Evolutionary conservation across 2,888 invertebrate genomes (phyloP).

Genomic region (Eupsilia transversa): DNA sequence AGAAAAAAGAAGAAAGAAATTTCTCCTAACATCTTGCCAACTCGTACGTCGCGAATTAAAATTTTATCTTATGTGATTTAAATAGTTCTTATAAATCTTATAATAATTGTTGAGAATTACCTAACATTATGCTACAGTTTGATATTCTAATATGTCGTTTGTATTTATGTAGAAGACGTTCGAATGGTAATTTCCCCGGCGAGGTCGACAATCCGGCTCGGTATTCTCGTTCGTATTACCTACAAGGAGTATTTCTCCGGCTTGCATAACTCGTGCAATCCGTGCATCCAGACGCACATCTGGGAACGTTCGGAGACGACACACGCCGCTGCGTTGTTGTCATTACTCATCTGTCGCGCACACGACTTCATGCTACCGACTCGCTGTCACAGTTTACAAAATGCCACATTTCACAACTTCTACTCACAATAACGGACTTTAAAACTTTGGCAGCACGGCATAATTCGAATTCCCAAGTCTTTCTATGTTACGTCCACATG

Average conservation of each 20-base stretch:
- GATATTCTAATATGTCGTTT: slow-evolving; percentile 44
- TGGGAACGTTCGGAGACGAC: slow-evolving; percentile 85
- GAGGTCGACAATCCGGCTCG: slow-evolving; percentile 65
- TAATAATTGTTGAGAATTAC: slow-evolving; percentile 50
- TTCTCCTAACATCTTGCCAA: slow-evolving; percentile 55
- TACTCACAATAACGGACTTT: slow-evolving; percentile 78
- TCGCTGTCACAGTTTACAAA: slow-evolving; percentile 76
- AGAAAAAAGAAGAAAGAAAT: too few relatives aligned
- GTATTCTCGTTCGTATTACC: slow-evolving; percentile 74
- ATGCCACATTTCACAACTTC: slow-evolving; percentile 76
- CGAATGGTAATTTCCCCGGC: slow-evolving; percentile 68
- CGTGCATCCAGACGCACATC: slow-evolving; percentile 84
- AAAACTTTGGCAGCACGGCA: slow-evolving; percentile 71
- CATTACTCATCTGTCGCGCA: slow-evolving; percentile 90
- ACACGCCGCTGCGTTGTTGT: slow-evolving; percentile 86
- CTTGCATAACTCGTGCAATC: slow-evolving; percentile 85
- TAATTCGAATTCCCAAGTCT: slow-evolving; percentile 66
- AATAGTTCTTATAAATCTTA: slow-evolving; percentile 55
- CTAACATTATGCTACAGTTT: slow-evolving; percentile 46
- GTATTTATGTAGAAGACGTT: slow-evolving; percentile 61
- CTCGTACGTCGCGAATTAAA: slow-evolving; percentile 32
- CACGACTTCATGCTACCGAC: slow-evolving; percentile 84
- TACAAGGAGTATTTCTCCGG: slow-evolving; percentile 76
- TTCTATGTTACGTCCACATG: slow-evolving; percentile 71
- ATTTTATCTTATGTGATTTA: slow-evolving; percentile 48